Percentiles rank a stretch among this genome's conserved stretches.
These are phyloP conservation scores for Cyanistes caeruleus DNA, from an alignment of 2,113 vertebrate genomes.

Conservation along the genomic window DNA sequence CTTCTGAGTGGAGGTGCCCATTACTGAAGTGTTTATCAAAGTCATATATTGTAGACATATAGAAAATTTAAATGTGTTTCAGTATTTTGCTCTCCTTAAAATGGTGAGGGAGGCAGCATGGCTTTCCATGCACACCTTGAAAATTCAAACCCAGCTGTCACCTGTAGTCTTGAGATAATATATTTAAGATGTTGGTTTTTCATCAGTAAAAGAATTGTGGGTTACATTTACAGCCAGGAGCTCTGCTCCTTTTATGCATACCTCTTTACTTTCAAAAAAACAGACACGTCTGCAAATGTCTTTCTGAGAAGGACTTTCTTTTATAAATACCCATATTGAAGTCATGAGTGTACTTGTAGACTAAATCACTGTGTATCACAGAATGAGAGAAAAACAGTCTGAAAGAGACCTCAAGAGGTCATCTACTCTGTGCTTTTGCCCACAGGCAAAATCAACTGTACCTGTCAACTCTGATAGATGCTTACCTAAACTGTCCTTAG, in stretches of 20 bases:
- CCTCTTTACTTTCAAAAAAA: neutral
- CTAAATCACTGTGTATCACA: neutral
- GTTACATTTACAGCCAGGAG: neutral
- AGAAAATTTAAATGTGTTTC: neutral
- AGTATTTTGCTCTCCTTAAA: neutral
- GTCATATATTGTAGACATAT: too few relatives aligned
- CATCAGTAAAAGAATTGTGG: neutral
- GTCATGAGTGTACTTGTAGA: neutral
- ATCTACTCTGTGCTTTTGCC: neutral
- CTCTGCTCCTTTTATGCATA: neutral
- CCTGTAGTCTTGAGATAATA: neutral
- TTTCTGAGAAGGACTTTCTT: neutral
- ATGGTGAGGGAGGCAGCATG: neutral
- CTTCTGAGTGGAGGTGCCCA: neutral
- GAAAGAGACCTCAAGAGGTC: neutral
- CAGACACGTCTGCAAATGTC: neutral
- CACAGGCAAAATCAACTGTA: neutral
- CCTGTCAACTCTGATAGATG: conserved; percentile 24
- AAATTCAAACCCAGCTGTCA: neutral
- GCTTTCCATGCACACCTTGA: neutral
- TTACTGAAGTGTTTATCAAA: neutral
- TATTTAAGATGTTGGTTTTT: neutral
- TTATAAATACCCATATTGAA: neutral
- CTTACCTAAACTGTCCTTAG: neutral
- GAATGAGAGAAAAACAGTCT: neutral